These are phyloP conservation scores for Cacoxenus indagator DNA, from an alignment of 2,888 invertebrate genomes.

Conservation along the genomic window DNA sequence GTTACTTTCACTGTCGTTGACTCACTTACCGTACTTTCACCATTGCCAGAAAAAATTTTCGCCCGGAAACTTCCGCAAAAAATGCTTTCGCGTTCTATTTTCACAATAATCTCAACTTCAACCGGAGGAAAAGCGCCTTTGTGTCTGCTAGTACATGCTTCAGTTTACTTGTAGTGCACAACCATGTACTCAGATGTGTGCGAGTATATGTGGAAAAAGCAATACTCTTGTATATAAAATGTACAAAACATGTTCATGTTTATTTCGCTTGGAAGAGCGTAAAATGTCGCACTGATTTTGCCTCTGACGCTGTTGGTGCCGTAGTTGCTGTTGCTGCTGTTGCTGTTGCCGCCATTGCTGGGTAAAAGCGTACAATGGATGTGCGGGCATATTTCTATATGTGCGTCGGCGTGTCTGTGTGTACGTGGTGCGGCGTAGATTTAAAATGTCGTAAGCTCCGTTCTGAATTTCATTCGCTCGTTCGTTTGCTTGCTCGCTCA, in stretches of 20 bases:
- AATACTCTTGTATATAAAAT: constrained; percentile 48
- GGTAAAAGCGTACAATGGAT: not conserved
- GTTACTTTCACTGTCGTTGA: not conserved
- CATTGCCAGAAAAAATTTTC: not conserved
- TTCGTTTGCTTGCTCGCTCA: no score
- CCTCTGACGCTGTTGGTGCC: not conserved
- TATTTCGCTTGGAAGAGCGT: constrained; percentile 62
- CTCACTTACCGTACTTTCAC: not conserved
- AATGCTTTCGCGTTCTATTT: not conserved
- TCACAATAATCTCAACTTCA: not conserved
- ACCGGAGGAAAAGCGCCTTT: not conserved
- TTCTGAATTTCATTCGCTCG: not conserved
- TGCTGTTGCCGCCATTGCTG: not conserved
- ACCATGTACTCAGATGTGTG: not conserved
- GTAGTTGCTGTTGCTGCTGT: not conserved
- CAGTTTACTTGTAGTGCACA: not conserved
- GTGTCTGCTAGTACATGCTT: not conserved
- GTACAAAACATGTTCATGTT: constrained; percentile 55
- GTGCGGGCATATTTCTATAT: not conserved
- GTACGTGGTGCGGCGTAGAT: not conserved
- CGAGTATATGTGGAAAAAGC: not conserved
- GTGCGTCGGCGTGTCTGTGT: not conserved
- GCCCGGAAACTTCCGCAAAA: not conserved
- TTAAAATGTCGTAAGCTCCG: not conserved
- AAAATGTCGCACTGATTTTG: constrained; percentile 50